Base-by-base conservation (phyloP, 2,888 invertebrate species). In the Pseudococcus jackbeardsleyi region DNA sequence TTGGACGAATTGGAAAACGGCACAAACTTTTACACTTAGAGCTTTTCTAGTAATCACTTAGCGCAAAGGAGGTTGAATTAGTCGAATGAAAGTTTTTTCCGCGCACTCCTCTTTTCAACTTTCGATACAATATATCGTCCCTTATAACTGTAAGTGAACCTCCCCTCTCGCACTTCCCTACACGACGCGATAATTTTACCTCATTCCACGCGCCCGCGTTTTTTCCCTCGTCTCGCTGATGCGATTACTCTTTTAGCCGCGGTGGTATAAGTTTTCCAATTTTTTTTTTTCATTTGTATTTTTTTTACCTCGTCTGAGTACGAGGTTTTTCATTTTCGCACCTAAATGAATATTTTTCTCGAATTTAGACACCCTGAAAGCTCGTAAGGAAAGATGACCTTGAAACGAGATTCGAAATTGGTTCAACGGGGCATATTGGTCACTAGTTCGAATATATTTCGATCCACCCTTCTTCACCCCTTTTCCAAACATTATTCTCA, bases 51-150 rank as follows among this genome's bases (percentile, higher is more conserved):
- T 86, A 68, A 86, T 86, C 86, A 86, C 86, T 86, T 86, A 86
- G 86, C 68, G 86, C 72, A 72, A 86, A 86, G 86, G 68, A 86
- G 86, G 86, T 86, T 86, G 86, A 86, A 86, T 86, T 86, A 86
- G 86, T 86, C 86, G 86, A 86, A 86, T 86, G 86, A 86, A 86
- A 86, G 86, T 86, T 86, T 86, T 86, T 64, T 68, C 72, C 86
- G 68, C 39, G 6, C 86, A 19, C 72, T 26, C 72, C 85, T 59
- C 86, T 54, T 59, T 86, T 26, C 68, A 46, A 46, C 86, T 68
- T 82, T 82, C 46, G 79, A 86, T 68, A 86, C 86, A 68, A 72
- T 86, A 86, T 72, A 86, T 86, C 86, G 86, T 86, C 22, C 72
- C 48, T 72, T 77, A 64, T 68, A 59, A 68, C 64, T 48, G 86